A percentile compares a stretch with the other conserved stretches of the same genome.
These are phyloP conservation scores for Monomorium pharaonis DNA, from an alignment of 1,140 invertebrate species.

Conservation along the genomic window DNA sequence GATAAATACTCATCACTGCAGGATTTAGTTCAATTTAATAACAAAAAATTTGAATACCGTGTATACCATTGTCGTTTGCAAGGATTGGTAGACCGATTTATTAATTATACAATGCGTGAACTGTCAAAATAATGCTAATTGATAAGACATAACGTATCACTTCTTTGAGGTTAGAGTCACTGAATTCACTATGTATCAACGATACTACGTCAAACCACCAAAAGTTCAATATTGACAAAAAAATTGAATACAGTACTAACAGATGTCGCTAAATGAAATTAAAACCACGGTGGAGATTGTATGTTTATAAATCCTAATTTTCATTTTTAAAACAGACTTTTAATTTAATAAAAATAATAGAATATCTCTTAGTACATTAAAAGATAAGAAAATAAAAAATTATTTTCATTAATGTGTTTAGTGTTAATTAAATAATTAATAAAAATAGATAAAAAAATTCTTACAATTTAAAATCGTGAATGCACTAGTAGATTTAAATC, in stretches of 20 bases:
- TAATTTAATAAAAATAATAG: neutral
- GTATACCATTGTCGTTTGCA: conserved; percentile 57
- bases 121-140: conserved; percentile 23
- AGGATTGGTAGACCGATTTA: neutral
- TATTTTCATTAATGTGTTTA: neutral
- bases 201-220: neutral
- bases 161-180: conserved; percentile 26
- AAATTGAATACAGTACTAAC: neutral
- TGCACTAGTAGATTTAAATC: no score
- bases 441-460: neutral
- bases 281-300: neutral
- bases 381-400: neutral
- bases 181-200: neutral
- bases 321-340: neutral
- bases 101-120: neutral
- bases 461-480: neutral
- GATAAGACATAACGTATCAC: neutral
- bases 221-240: neutral
- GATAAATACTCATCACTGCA: neutral
- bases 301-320: neutral
- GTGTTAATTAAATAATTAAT: neutral
- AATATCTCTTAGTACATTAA: neutral
- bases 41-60: conserved; percentile 38
- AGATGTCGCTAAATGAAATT: conserved; percentile 10
- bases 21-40: neutral